Conservation (phyloP, 2,888 invertebrate species). For the Drosophila formosana region DNA sequence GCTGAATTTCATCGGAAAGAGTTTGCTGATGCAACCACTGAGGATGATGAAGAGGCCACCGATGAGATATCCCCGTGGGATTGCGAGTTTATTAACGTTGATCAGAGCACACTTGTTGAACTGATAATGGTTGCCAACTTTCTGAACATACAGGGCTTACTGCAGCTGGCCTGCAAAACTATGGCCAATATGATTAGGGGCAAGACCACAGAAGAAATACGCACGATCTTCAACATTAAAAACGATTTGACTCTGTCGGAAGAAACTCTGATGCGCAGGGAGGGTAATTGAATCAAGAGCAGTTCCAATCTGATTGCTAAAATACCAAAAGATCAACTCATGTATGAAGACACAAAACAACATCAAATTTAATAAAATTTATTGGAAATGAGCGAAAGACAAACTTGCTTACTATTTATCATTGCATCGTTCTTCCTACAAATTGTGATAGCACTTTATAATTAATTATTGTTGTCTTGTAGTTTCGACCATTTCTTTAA, state of each 20-base stretch:
- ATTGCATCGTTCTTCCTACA: too few relatives aligned
- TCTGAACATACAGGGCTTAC: slow-evolving; percentile 52
- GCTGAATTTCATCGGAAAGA: slow-evolving; percentile 51
- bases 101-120: slow-evolving; percentile 53
- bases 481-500: background rate
- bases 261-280: background rate
- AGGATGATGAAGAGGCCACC: slow-evolving; percentile 29
- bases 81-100: slow-evolving; percentile 49
- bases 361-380: too few relatives aligned
- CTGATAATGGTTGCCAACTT: slow-evolving; percentile 57
- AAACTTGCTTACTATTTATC: too few relatives aligned
- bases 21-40: slow-evolving; percentile 1
- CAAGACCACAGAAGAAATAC: slow-evolving; percentile 56
- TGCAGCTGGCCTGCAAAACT: slow-evolving; percentile 52
- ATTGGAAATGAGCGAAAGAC: too few relatives aligned
- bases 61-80: slow-evolving; percentile 50
- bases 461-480: too few relatives aligned
- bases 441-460: too few relatives aligned
- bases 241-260: slow-evolving; percentile 2
- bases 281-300: background rate
- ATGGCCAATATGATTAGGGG: slow-evolving; percentile 59
- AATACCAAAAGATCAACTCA: background rate
- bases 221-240: slow-evolving; percentile 52
- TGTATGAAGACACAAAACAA: background rate
- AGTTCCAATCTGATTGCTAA: background rate